Evolutionary conservation across 2,797 vertebrate species (phyloP).

Genomic region (Mormyrops boulengeri): DNA sequence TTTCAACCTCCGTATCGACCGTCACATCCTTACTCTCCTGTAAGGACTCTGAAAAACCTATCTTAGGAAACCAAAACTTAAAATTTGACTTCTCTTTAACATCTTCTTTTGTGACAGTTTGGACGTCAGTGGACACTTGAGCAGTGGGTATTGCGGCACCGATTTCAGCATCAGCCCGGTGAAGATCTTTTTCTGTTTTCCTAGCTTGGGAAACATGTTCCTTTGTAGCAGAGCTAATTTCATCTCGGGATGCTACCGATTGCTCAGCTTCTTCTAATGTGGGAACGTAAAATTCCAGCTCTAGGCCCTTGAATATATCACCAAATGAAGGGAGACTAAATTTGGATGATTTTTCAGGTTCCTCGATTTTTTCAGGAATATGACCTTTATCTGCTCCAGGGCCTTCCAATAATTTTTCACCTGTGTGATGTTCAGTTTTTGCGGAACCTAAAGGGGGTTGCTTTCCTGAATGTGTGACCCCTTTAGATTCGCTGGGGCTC

Average conservation of each 20-base stretch:
- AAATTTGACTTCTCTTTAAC: slow-evolving; percentile 53
- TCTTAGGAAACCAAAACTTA: slow-evolving; percentile 64
- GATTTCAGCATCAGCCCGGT: background rate
- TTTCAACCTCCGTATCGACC: slow-evolving; percentile 12
- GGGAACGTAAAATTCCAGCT: slow-evolving; percentile 59
- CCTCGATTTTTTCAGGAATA: slow-evolving; percentile 35
- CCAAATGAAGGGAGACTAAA: slow-evolving; percentile 60
- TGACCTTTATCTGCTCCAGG: background rate
- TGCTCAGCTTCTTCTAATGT: slow-evolving; percentile 43
- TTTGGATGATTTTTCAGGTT: slow-evolving; percentile 60
- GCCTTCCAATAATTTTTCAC: background rate
- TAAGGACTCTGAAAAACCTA: slow-evolving; percentile 59
- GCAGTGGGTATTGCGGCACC: background rate
- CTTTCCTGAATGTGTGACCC: background rate
- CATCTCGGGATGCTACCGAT: slow-evolving; percentile 34
- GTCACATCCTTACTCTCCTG: slow-evolving; percentile 39
- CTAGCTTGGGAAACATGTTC: slow-evolving; percentile 18
- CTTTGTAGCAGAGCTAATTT: slow-evolving; percentile 21
- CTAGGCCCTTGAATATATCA: slow-evolving; percentile 50
- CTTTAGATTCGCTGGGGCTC: background rate
- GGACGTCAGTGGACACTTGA: slow-evolving; percentile 23
- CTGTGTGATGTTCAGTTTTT: background rate
- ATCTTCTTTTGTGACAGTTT: slow-evolving; percentile 29
- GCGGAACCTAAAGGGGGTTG: background rate
- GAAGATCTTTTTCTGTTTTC: background rate